Evolutionary conservation across 2,113 vertebrate genomes (phyloP), one percentile per base, ranked within the genome.

Genomic region (Colius striatus): DNA sequence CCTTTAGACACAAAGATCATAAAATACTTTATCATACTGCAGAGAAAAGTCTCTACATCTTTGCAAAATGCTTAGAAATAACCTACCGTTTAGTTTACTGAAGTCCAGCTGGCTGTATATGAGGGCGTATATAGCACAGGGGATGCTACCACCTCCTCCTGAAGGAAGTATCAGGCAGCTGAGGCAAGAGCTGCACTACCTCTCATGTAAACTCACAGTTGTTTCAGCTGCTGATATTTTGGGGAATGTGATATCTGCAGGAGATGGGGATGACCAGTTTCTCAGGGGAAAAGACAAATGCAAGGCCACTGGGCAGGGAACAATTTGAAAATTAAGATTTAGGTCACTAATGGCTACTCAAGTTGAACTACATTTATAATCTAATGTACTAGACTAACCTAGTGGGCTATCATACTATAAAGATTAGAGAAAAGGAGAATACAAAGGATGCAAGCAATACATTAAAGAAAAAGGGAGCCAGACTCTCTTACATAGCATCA

Each of bases 91-190:
- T 54, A 51, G 58, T 21, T 84, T 14, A 43, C 21, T 30, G 36
- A 66, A 57, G 36, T 53, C 32, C 55, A 87, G 18, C 14, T 61
- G 22, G 60, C 41, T 78, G 3, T 18, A 30, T 5, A 4, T 14
- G 23, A 7, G 26, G 19, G 30, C 13, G 74, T 58, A 57, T 50
- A 27, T 0, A 15, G 51, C 9, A 2, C 0, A 4, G 2, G 15
- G 15, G n/a, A 5, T 50, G 10, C 60, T 76, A 57, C n/a, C 27
- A n/a, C 5, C 60, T 50, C 55, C 54, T 61, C 63, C 92, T 77
- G 55, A 94, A 89, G 60, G 84, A 73, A 80, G 30, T 29, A 51
- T 34, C 50, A 43, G 3, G 8, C 12, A 83, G 45, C 38, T 89
- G 50, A 84, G 60, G 54, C 23, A 89, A 68, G 60, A 80, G 55